These are phyloP conservation scores for Thripadectes ignobilis DNA, from an alignment of 2,797 vertebrate species.

Conservation along the genomic window DNA sequence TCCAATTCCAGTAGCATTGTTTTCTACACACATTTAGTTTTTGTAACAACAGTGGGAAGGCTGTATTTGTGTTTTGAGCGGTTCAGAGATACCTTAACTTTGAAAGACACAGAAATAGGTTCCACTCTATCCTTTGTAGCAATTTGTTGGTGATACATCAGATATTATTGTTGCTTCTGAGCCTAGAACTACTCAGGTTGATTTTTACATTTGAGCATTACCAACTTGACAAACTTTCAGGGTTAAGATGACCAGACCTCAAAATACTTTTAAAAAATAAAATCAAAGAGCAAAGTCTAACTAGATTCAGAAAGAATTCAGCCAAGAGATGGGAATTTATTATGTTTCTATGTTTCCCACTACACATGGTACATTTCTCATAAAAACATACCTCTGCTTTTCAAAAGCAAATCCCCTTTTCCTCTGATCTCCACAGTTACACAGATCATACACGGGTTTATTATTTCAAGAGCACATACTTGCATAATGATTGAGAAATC, in stretches of 20 bases:
- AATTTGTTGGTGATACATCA: background rate
- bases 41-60: background rate
- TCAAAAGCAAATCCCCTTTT: background rate
- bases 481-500: constrained; percentile 92
- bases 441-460: background rate
- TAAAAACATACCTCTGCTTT: background rate
- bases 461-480: constrained; percentile 78
- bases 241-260: background rate
- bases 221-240: background rate
- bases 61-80: background rate
- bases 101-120: background rate
- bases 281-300: background rate
- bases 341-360: background rate
- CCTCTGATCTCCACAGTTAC: background rate
- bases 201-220: background rate
- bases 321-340: background rate
- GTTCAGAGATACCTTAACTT: background rate
- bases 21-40: background rate
- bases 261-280: background rate
- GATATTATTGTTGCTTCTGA: background rate
- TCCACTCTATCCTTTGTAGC: background rate
- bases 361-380: background rate
- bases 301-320: background rate
- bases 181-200: background rate
- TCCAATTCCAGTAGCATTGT: background rate